Base-by-base conservation (phyloP, 1,140 invertebrate genomes). In the Planococcus citri region DNA sequence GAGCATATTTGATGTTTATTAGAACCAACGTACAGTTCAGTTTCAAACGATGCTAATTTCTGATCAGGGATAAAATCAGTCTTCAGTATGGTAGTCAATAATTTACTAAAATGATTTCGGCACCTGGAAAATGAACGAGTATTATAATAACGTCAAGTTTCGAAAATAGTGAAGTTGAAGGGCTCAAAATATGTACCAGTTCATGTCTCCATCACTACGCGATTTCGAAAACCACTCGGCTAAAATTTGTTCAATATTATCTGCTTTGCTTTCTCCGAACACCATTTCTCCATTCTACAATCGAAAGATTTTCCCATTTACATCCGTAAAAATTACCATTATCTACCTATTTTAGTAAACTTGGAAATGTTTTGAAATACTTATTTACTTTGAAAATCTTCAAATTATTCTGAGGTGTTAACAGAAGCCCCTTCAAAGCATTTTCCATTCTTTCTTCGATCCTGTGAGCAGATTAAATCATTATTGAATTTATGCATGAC, bases 401-500 rank as follows among this genome's bases (percentile, higher is more conserved):
- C 0, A 71, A 25, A 69, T 71, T 71, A 60, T 71, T 71, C 9
- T 71, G 71, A 8, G 71, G 71, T 9, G 58, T 29, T 25, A 2
- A 17, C 9, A 71, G 17, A 27, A 71, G 29, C 1, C 6, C 12
- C 4, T 20, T 1, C 9, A 71, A 1, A 0, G 71, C 57, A 8
- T 27, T 27, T 10, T 17, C 14, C 20, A 71, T 68, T 27, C 71
- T 57, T 20, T 38, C 25, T 51, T 51, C 41, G 41, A 51, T 17
- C 3, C 41, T 51, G 29, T 33, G 3, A 33, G 12, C 12, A 12
- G 29, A 33, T n/a, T n/a, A n/a, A 33, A 33, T 33, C 12, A 33
- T n/a, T 33, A 33, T 33, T 33, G 12, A 33, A 6, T 33, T 33
- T 33, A 33, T 12, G 29, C 4, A 33, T 33, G 12, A 33, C 12